Evolutionary conservation across 1,140 invertebrate genomes (phyloP), one percentile per base, ranked within the genome.

Genomic region (Drosophila pectinifera): DNA sequence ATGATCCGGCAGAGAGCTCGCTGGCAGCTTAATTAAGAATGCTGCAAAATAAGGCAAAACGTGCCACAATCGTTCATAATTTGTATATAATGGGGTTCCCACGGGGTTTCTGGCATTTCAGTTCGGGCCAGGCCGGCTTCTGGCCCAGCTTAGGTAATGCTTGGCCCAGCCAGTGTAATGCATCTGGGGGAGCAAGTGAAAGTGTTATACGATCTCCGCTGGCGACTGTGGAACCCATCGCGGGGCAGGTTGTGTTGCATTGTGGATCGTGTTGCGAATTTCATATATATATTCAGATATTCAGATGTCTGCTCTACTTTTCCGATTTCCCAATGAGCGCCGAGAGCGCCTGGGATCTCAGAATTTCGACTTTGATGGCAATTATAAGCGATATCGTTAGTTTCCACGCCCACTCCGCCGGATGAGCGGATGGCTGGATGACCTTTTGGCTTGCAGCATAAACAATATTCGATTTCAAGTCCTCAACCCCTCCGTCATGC

Each of bases 11-110:
- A 48, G 70, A 65, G 55, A 68, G 76, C 74, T 43, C 31, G 59
- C 61, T 65, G 75, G 72, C 55, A 72, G 72, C 63, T 84, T 89
- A 88, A 88, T 88, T 84, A 84, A 67, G 74, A 84, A 83, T 83
- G 77, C 70, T 53, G 31, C 68, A 83, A 65, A 57, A 69, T 53
- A 41, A 46, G 62, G 49, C 20, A 18, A 64, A 67, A 72, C 65
- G 55, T 72, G 61, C 79, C 79, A 68, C 79, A 68, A 73, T 78
- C 76, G 78, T 56, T 76, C 34, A 68, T 79, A 57, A 55, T 74
- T 68, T 64, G 16, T 49, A 48, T 58, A 41, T 55, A 70, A 70
- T 70, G 65, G 26, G 61, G 58, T 84, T 84, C 77, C 82, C 81
- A 84, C 81, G 82, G 67, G 73, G 73, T 67, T 73, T 77, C 57